These are phyloP conservation scores for Lutjanus erythropterus DNA, from an alignment of 2,113 vertebrate genomes.

Conservation along the genomic window DNA sequence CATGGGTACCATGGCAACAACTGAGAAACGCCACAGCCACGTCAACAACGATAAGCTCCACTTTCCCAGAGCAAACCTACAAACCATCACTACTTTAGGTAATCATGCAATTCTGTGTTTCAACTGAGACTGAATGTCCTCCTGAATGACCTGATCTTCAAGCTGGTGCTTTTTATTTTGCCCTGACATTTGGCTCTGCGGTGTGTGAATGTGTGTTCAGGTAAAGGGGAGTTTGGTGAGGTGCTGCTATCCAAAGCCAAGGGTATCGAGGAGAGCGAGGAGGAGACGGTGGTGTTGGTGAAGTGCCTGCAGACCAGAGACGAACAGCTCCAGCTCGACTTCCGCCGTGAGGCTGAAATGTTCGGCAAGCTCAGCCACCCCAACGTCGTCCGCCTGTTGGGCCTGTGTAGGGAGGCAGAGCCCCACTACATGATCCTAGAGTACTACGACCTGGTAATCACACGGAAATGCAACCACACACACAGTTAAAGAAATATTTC, in stretches of 20 bases:
- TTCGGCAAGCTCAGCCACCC: slow-evolving; percentile 94
- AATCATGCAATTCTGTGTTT: not conserved
- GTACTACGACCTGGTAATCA: slow-evolving; percentile 95
- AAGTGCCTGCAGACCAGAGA: slow-evolving; percentile 94
- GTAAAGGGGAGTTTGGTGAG: slow-evolving; percentile 95
- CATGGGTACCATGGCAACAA: slow-evolving; percentile 85
- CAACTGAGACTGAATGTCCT: not conserved
- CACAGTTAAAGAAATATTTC: not conserved
- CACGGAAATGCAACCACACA: not conserved
- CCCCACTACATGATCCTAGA: slow-evolving; percentile 97
- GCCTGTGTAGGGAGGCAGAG: slow-evolving; percentile 91
- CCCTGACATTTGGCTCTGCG: slow-evolving; percentile 17
- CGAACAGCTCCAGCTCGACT: slow-evolving; percentile 93
- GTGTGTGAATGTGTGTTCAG: slow-evolving; percentile 76
- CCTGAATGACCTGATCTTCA: not conserved
- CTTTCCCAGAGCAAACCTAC: slow-evolving; percentile 90
- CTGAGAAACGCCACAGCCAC: slow-evolving; percentile 91
- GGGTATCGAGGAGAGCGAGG: slow-evolving; percentile 87
- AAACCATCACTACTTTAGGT: slow-evolving; percentile 96
- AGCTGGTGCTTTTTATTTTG: not conserved
- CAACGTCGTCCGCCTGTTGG: slow-evolving; percentile 91
- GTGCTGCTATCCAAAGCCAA: slow-evolving; percentile 95
- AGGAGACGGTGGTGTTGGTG: slow-evolving; percentile 93
- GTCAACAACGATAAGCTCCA: slow-evolving; percentile 90
- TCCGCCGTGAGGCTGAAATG: slow-evolving; percentile 95